Evolutionary conservation across 2,888 invertebrate genomes (phyloP).

Genomic region (Hofmannophila pseudospretella): DNA sequence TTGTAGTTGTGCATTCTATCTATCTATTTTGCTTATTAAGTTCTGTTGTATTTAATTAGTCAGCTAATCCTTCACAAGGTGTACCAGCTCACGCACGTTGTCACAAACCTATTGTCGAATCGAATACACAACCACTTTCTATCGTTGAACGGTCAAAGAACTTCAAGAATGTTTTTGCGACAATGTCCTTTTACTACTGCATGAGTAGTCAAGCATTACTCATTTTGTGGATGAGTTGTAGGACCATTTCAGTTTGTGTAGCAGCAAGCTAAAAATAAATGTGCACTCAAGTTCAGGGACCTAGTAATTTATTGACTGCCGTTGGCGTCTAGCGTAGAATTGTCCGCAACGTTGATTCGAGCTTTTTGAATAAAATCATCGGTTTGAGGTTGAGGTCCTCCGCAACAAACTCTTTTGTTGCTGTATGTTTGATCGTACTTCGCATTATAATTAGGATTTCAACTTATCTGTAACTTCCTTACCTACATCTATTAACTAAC

Average conservation of each 20-base stretch:
- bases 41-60: neutral
- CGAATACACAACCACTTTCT: slow-evolving; percentile 1
- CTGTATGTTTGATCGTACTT: too few relatives aligned
- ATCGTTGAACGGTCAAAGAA: slow-evolving; percentile 8
- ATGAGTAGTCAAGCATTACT: slow-evolving; percentile 18
- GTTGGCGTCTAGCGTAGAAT: slow-evolving; percentile 1
- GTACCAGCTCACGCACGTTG: neutral
- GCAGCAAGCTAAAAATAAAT: slow-evolving; percentile 41
- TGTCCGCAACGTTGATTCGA: slow-evolving; percentile 1
- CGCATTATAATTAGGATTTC: too few relatives aligned
- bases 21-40: too few relatives aligned
- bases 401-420: too few relatives aligned
- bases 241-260: slow-evolving; percentile 16
- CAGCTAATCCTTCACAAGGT: neutral
- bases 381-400: neutral
- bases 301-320: slow-evolving; percentile 35
- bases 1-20: too few relatives aligned
- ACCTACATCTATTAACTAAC: too few relatives aligned
- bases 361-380: slow-evolving; percentile 2
- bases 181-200: slow-evolving; percentile 11
- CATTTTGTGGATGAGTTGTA: slow-evolving; percentile 13
- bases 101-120: neutral
- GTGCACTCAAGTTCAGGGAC: slow-evolving; percentile 58
- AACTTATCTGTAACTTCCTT: too few relatives aligned
- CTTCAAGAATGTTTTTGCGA: slow-evolving; percentile 6